A percentile compares a stretch with the other conserved stretches of the same genome.
phyloP scores from a whole-genome alignment of 2,888 invertebrate genomes.

The Philhelius pedissequus region DNA sequence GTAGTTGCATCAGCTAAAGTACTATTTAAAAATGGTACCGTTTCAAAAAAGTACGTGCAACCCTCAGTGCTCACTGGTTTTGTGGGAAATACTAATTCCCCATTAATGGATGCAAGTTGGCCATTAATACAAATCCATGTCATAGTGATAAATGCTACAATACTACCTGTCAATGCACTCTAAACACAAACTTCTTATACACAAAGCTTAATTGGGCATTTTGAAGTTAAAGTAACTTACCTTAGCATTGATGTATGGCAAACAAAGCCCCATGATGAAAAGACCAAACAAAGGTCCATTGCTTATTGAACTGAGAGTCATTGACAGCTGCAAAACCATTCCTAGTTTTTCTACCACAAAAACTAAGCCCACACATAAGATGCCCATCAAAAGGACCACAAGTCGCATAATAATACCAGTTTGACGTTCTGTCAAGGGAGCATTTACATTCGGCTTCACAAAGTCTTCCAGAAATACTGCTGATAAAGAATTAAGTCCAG shows the following conservation, averaged over 20 bases:
- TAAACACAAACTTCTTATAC: background rate
- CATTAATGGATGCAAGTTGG: background rate
- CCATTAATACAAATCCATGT: background rate
- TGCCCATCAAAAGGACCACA: background rate
- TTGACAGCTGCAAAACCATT: conserved; percentile 83
- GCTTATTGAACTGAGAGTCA: conserved; percentile 83
- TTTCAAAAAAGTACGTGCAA: background rate
- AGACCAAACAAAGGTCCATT: conserved; percentile 78
- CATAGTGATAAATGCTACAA: background rate
- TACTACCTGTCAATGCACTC: background rate
- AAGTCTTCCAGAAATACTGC: conserved; percentile 81
- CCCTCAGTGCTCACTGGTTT: background rate
- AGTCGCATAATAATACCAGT: background rate
- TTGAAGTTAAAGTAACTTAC: conserved; percentile 71
- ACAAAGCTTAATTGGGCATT: background rate
- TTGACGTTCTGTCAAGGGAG: background rate
- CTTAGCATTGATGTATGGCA: background rate
- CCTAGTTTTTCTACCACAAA: conserved; percentile 87
- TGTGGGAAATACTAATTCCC: background rate
- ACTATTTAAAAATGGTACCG: background rate
- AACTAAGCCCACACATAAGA: conserved; percentile 81
- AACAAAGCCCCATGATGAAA: background rate
- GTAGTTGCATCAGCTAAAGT: conserved; percentile 69
- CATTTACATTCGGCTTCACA: background rate
- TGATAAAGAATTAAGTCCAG: conserved; percentile 89